These are phyloP conservation scores for Theristus sp. DNA, from an alignment of 2,888 invertebrate species.

Conservation along the genomic window DNA sequence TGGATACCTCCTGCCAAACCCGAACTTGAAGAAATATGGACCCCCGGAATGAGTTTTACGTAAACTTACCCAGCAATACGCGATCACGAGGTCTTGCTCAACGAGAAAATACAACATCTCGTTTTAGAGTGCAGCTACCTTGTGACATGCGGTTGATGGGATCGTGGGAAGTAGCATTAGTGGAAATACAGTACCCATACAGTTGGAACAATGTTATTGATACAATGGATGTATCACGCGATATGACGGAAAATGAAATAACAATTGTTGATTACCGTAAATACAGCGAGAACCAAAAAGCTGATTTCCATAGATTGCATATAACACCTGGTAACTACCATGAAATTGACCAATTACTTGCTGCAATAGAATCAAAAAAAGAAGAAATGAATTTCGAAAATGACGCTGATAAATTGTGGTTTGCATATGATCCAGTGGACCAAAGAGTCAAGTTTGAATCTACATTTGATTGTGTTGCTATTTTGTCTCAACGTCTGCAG, in stretches of 20 bases:
- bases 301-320: background rate
- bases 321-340: background rate
- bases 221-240: background rate
- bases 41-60: too few relatives aligned
- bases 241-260: background rate
- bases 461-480: background rate
- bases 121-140: background rate
- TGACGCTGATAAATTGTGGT: background rate
- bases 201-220: background rate
- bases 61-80: constrained; percentile 4
- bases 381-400: background rate
- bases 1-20: constrained; percentile 1
- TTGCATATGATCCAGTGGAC: background rate
- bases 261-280: background rate
- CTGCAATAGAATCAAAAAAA: background rate
- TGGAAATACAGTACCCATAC: background rate
- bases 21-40: background rate
- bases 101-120: background rate
- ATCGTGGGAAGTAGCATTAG: constrained; percentile 3
- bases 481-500: background rate
- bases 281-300: background rate
- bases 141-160: background rate
- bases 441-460: background rate
- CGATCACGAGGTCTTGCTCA: background rate
- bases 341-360: background rate